These are phyloP conservation scores for Elmis aenea DNA, from an alignment of 2,888 invertebrate species.

Conservation along the genomic window DNA sequence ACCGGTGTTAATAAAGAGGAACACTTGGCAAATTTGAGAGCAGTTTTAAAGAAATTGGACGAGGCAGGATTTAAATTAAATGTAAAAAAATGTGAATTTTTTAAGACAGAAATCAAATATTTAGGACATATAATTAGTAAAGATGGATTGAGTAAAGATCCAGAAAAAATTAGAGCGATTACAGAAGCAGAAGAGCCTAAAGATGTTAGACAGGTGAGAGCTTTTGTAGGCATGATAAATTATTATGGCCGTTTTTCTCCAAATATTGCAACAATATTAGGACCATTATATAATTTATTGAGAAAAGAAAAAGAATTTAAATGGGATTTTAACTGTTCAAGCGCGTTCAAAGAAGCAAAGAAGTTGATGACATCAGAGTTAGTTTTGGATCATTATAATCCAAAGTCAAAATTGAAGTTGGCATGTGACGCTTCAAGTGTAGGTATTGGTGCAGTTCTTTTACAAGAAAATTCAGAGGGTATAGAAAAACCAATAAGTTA, in stretches of 20 bases:
- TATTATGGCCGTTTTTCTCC: constrained; percentile 13
- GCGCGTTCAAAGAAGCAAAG: constrained; percentile 6
- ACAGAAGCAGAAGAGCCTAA: constrained; percentile 5
- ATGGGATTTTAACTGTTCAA: constrained; percentile 7
- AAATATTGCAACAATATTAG: constrained; percentile 5
- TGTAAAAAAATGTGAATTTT: constrained; percentile 32
- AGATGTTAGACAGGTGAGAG: constrained; percentile 6
- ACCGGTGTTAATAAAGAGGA: constrained; percentile 21
- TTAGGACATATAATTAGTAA: constrained; percentile 27
- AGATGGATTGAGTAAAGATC: constrained; percentile 15
- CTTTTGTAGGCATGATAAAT: constrained; percentile 14
- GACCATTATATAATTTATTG: constrained; percentile 11
- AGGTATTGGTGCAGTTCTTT: constrained; percentile 29
- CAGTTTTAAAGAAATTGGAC: constrained; percentile 22
- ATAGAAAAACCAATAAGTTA: constrained; percentile 29
- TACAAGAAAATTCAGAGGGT: constrained; percentile 28
- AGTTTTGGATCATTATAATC: constrained; percentile 18
- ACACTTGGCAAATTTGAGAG: constrained; percentile 20
- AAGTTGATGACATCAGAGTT: constrained; percentile 5
- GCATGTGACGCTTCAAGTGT: constrained; percentile 26
- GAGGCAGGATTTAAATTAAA: constrained; percentile 26
- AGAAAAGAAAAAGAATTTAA: constrained; percentile 5
- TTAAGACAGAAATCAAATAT: constrained; percentile 27
- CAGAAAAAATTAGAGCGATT: constrained; percentile 10
- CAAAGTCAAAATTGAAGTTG: constrained; percentile 21